Conservation (phyloP, 2,113 vertebrate species). For the Delphinapterus leucas region DNA sequence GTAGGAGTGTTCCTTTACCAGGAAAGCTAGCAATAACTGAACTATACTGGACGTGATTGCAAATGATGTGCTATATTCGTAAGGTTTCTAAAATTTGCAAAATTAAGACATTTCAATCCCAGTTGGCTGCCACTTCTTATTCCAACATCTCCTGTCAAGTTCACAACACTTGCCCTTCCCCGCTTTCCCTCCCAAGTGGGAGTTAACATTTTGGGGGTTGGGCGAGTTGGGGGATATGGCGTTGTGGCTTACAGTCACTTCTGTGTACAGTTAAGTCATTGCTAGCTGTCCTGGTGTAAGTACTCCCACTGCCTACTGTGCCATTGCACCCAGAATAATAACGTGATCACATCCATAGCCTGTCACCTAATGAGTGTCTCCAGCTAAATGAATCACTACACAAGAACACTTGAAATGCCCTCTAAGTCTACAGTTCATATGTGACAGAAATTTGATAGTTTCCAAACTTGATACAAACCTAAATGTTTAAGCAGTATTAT, state of each 20-base stretch:
- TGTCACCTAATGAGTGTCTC: background rate
- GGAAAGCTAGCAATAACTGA: background rate
- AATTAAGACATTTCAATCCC: background rate
- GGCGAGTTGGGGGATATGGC: background rate
- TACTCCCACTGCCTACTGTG: background rate
- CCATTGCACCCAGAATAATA: background rate
- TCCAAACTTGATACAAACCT: background rate
- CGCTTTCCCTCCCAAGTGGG: background rate
- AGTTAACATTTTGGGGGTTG: background rate
- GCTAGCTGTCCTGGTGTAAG: background rate
- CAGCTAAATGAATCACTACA: background rate
- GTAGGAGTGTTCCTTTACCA: background rate
- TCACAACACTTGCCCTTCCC: background rate
- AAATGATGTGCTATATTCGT: accelerated
- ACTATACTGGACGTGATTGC: background rate
- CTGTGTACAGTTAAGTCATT: background rate
- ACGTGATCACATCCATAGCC: background rate
- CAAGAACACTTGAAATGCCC: background rate
- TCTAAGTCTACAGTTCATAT: background rate
- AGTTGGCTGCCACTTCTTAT: background rate
- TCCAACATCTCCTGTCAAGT: background rate
- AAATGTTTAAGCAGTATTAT: background rate
- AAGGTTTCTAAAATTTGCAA: background rate
- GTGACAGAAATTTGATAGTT: background rate
- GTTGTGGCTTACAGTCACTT: background rate